A percentile compares a stretch with the other conserved stretches of the same genome.
These are phyloP conservation scores for Chaetophractus vellerosus DNA, from an alignment of 2,797 vertebrate species.

Conservation along the genomic window DNA sequence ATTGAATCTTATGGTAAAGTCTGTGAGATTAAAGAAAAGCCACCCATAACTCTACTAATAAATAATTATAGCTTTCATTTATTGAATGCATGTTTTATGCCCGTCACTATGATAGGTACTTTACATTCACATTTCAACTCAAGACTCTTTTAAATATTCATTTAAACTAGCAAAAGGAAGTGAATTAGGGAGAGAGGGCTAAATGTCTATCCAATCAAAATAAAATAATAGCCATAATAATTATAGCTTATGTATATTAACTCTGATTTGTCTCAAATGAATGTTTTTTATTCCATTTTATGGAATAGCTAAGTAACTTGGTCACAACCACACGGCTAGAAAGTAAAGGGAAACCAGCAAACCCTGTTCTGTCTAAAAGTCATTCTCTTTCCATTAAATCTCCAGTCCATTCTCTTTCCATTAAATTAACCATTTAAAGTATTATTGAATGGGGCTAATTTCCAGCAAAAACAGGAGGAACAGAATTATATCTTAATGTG, in stretches of 20 bases:
- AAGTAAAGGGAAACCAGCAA: background rate
- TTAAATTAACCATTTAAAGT: background rate
- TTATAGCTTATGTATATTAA: background rate
- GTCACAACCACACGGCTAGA: background rate
- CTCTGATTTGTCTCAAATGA: background rate
- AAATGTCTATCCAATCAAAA: slow-evolving; percentile 18
- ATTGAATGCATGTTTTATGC: background rate
- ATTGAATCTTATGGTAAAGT: background rate
- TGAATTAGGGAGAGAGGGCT: background rate
- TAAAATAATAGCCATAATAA: background rate
- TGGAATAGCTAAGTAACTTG: background rate
- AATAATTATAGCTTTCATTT: background rate
- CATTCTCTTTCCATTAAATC: background rate
- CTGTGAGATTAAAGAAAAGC: background rate
- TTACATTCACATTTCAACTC: background rate
- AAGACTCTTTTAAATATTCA: slow-evolving; percentile 10
- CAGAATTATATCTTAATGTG: slow-evolving; percentile 9
- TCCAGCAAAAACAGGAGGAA: background rate
- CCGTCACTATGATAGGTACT: background rate
- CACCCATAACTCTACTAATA: background rate
- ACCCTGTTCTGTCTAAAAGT: background rate
- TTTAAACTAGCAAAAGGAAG: background rate
- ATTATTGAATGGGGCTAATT: background rate
- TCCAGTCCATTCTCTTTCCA: background rate
- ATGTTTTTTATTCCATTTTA: background rate